Percentiles rank a stretch among this genome's conserved stretches.
Evolutionary conservation across 2,113 vertebrate species (phyloP).

Genomic region (Lepus timidus): DNA sequence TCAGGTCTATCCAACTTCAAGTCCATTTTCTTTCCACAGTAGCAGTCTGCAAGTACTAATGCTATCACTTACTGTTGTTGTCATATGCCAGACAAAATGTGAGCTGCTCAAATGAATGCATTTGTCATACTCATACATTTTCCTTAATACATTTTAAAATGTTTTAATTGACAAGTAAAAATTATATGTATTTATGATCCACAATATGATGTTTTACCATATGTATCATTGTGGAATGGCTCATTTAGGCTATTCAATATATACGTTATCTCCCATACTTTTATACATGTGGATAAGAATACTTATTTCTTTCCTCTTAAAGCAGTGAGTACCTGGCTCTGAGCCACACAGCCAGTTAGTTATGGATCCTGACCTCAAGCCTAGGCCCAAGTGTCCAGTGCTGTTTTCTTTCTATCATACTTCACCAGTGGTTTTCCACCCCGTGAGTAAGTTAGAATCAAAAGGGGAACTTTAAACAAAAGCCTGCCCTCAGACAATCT

Average conservation of each 20-base stretch:
- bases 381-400: neutral
- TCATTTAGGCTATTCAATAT: neutral
- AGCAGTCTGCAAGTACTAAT: neutral
- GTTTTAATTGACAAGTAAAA: constrained; percentile 30
- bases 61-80: constrained; percentile 14
- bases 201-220: neutral
- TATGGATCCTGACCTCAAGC: neutral
- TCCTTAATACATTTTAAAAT: neutral
- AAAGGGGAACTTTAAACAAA: neutral
- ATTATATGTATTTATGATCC: neutral
- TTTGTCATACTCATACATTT: neutral
- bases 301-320: neutral
- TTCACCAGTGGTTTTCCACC: neutral
- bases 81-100: neutral
- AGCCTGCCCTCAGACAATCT: neutral
- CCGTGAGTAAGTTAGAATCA: neutral
- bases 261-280: neutral
- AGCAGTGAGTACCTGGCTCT: neutral
- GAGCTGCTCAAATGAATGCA: neutral
- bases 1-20: neutral
- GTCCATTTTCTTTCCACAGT: neutral
- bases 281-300: neutral
- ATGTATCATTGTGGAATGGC: neutral
- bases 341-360: neutral
- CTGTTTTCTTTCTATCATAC: neutral